Evolutionary conservation across 2,797 vertebrate species (phyloP).

Genomic region (Gambusia yucatana): DNA sequence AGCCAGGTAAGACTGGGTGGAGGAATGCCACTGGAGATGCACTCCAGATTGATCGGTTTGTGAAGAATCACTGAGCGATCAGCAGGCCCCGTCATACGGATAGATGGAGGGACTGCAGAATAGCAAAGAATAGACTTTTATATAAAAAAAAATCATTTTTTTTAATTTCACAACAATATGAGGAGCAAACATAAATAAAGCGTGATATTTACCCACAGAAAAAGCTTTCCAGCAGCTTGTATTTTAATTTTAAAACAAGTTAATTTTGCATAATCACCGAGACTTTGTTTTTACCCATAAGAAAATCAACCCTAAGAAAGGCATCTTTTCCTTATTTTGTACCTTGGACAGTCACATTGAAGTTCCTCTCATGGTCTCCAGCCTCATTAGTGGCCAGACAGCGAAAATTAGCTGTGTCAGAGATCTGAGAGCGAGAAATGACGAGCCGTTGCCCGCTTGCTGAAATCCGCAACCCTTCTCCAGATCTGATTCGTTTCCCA

Average conservation of each 20-base stretch:
- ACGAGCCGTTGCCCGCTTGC: constrained; percentile 86
- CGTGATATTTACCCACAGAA: constrained; percentile 51
- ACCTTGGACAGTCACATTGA: constrained; percentile 92
- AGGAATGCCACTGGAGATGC: constrained; percentile 91
- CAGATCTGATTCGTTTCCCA: constrained; percentile 81
- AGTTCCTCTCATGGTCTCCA: constrained; percentile 86
- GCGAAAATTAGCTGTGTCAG: constrained; percentile 89
- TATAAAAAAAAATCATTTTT: not conserved
- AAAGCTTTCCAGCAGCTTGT: constrained; percentile 46
- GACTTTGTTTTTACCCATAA: not conserved
- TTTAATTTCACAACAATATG: not conserved
- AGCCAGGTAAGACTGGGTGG: constrained; percentile 93
- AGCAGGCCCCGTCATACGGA: constrained; percentile 83
- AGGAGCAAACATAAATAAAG: not conserved
- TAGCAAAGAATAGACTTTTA: not conserved
- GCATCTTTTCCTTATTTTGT: constrained; percentile 38
- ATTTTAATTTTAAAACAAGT: constrained; percentile 49
- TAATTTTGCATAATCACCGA: not conserved
- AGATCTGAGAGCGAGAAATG: constrained; percentile 86
- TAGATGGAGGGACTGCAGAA: constrained; percentile 89
- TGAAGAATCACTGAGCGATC: constrained; percentile 88
- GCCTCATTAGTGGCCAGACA: constrained; percentile 92
- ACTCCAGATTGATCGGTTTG: constrained; percentile 86
- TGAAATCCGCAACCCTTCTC: constrained; percentile 80
- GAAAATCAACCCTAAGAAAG: not conserved